These are phyloP conservation scores for Pseudois nayaur DNA, from an alignment of 2,113 vertebrate genomes.

Conservation along the genomic window DNA sequence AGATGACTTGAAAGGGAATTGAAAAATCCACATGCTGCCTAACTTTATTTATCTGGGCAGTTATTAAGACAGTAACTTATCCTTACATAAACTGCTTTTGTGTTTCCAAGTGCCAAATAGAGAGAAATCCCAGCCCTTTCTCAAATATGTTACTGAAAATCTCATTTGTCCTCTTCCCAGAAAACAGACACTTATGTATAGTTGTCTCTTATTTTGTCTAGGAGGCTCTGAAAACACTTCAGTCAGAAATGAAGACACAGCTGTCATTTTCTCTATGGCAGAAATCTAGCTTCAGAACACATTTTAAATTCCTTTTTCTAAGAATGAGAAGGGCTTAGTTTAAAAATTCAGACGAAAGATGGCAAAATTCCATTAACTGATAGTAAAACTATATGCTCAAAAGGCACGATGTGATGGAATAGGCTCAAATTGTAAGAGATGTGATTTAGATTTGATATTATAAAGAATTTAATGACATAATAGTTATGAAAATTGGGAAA, in stretches of 20 bases:
- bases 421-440: background rate
- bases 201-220: background rate
- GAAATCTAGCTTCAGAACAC: background rate
- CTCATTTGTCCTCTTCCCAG: background rate
- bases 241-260: background rate
- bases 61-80: conserved; percentile 46
- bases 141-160: background rate
- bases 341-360: conserved; percentile 10
- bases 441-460: background rate
- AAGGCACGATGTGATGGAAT: background rate
- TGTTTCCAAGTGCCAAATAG: conserved; percentile 30
- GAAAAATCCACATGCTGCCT: conserved; percentile 47
- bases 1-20: conserved; percentile 64
- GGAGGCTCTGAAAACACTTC: conserved; percentile 14
- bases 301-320: background rate
- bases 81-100: background rate
- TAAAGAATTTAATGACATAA: conserved; percentile 17
- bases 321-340: background rate
- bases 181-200: background rate
- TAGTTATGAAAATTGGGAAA: background rate
- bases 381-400: background rate
- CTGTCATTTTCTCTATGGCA: background rate
- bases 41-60: conserved; percentile 29
- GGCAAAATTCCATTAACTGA: background rate
- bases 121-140: conserved; percentile 31